A percentile compares a stretch with the other conserved stretches of the same genome.
These are phyloP conservation scores for human DNA, from an alignment of 2,113 vertebrate genomes.

Conservation along the genomic window DNA sequence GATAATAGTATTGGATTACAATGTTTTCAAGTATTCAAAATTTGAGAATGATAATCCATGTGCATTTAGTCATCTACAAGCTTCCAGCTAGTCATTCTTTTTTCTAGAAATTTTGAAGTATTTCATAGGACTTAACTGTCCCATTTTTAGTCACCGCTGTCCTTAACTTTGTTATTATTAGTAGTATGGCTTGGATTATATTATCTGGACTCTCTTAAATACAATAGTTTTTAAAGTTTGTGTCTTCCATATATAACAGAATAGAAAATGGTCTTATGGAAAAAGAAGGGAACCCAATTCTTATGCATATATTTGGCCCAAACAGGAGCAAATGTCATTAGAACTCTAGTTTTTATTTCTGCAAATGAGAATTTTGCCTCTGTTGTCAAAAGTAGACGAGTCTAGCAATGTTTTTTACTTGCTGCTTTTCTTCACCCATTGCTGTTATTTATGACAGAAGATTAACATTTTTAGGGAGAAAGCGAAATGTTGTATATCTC, in stretches of 20 bases:
- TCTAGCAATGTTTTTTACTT: background rate
- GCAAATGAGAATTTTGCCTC: background rate
- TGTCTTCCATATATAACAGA: background rate
- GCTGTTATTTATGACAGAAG: background rate
- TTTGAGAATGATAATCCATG: background rate
- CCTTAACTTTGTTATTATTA: background rate
- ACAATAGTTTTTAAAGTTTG: background rate
- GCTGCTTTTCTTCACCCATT: background rate
- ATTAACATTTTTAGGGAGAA: background rate
- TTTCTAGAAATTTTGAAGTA: background rate
- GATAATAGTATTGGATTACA: background rate
- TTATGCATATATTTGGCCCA: background rate
- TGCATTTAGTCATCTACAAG: background rate
- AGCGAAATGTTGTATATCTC: background rate
- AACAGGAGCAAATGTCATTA: background rate
- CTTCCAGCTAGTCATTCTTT: background rate
- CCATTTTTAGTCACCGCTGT: background rate
- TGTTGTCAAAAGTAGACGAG: conserved; percentile 6
- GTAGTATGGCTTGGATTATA: background rate
- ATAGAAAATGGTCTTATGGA: background rate
- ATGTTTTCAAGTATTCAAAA: background rate
- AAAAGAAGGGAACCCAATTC: background rate
- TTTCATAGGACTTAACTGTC: background rate
- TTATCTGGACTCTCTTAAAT: background rate
- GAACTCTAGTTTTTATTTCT: background rate